Base-by-base conservation (phyloP, 2,888 invertebrate species). In the Eristalis intricaria region DNA sequence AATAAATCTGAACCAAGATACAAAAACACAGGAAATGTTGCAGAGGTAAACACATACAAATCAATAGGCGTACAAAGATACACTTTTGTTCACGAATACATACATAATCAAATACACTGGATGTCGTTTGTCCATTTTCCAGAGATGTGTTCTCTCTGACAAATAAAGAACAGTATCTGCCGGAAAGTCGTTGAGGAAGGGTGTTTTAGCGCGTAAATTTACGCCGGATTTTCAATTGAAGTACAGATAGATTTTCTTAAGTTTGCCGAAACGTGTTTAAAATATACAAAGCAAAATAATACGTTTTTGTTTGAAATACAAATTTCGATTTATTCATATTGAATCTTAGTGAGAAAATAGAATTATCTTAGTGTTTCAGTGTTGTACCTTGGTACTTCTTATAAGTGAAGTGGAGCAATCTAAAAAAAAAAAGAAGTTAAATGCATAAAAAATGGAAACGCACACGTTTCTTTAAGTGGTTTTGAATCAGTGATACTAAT, bases 111-210 rank as follows among this genome's bases (percentile, higher is more conserved):
- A 29, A 78, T 43, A 64, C 38, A 73, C 80, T 74, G 81, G 73
- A 78, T 88, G 50, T 83, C 74, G 79, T 80, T 68, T 88, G 70
- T 66, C 82, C 65, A 78, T 80, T 77, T 50, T 81, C 66, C 79
- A 75, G 80, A 81, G 75, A 78, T 74, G 64, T 89, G 86, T 80
- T 87, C 87, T 82, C 89, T 71, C 74, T 69, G 80, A 80, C 63
- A 84, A 80, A 83, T 80, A 87, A 81, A 89, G 89, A 89, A 89
- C 89, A 90, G 90, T 90, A 89, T 88, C 85, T 89, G 89, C 89
- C 90, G 90, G 89, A 89, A 89, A 90, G 90, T 89, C 90, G 85
- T 88, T 89, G 89, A 85, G 89, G 89, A 68, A 80, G 81, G 90
- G 89, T 79, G 89, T 90, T 73, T 73, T 61, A 66, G 76, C 84